A percentile compares a stretch with the other conserved stretches of the same genome.
phyloP scores from a whole-genome alignment of 2,888 invertebrate genomes.

The Dolichopus griseipennis region DNA sequence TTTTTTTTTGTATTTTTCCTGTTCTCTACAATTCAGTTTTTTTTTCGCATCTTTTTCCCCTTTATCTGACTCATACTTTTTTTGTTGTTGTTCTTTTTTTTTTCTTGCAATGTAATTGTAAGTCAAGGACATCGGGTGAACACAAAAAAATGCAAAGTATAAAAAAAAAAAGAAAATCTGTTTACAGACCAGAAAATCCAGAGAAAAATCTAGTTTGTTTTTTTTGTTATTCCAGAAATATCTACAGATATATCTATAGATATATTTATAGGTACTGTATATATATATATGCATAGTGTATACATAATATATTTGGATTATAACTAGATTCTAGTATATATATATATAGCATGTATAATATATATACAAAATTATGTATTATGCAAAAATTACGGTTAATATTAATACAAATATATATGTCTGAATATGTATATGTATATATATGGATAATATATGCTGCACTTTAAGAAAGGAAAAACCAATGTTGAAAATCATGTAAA shows the following conservation, averaged over 20 bases:
- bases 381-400: too few species aligned
- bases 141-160: not conserved
- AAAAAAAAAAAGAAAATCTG: not conserved
- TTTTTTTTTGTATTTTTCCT: not conserved
- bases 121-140: not conserved
- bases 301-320: too few species aligned
- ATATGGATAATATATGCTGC: too few species aligned
- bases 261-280: not conserved
- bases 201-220: not conserved
- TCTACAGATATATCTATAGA: too few species aligned
- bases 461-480: too few species aligned
- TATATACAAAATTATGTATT: too few species aligned
- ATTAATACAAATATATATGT: too few species aligned
- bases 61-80: not conserved
- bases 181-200: constrained; percentile 3
- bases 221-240: not conserved
- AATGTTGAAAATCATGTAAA: too few species aligned
- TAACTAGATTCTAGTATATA: too few species aligned
- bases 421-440: too few species aligned
- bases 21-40: not conserved
- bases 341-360: too few species aligned
- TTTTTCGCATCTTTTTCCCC: not conserved
- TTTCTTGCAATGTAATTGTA: not conserved
- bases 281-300: not conserved
- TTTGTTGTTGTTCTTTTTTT: not conserved